Evolutionary conservation across 2,113 vertebrate species (phyloP), one percentile per base, ranked within the genome.

Genomic region (Marmota flaviventris): DNA sequence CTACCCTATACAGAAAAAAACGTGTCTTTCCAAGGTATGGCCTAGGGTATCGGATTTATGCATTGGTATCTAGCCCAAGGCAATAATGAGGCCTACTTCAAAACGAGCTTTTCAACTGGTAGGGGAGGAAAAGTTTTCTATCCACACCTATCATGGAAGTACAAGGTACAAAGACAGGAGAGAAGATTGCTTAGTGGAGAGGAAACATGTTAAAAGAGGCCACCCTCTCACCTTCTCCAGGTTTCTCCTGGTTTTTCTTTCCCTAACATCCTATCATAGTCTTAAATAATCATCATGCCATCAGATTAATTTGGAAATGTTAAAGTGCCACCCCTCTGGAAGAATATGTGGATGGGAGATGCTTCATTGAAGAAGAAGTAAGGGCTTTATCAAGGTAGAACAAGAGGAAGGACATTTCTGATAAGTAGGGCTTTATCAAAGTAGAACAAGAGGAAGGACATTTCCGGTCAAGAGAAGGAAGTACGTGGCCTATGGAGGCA

Each of bases 211-310:
- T 85, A 17, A 67, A 69, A 77, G 73, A 79, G 9, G 22, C 18
- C 24, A 24, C 20, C 9, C 25, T 2, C 58, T 39, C 48, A 32
- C 25, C 61, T 73, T 95, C 32, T 84, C 39, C 11, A 65, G 39
- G 0, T 45, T 85, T 82, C 78, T 53, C 56, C 51, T 75, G 61
- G 17, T 69, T 93, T 95, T 93, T 14, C 67, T 73, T 8, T 58
- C 86, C 91, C 56, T 39, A 75, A 78, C 17, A 75, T 86, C 56
- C 63, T 85, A 32, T 72, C 58, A 61, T 42, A 79, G 48, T 61
- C 76, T 75, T 96, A 88, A 92, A 95, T 87, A 82, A 87, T 83
- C 51, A 89, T 18, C 22, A 20, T 58, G 69, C 8, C 45, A 73
- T 79, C 14, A 34, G 24, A n/a, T 84, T 86, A 37, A 93, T 32